Conservation (phyloP, 1,140 invertebrate species). For the Meloidogyne floridensis region DNA sequence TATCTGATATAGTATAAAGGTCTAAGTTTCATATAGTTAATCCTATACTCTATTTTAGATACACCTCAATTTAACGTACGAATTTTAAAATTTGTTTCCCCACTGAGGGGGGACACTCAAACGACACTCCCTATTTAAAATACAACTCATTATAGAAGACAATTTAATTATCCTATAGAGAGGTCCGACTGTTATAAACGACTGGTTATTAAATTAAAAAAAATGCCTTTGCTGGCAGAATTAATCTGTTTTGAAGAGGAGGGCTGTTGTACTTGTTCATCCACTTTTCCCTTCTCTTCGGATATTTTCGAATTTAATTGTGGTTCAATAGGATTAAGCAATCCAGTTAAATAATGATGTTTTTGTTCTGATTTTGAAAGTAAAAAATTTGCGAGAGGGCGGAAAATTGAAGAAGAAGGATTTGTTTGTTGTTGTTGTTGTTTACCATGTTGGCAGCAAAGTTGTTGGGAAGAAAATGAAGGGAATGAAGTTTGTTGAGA, state of each 20-base stretch:
- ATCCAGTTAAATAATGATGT: not conserved
- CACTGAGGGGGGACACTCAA: too few relatives aligned
- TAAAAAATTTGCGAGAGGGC: not conserved
- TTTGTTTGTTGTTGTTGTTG: not conserved
- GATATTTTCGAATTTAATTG: not conserved
- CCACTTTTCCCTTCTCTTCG: not conserved
- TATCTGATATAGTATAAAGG: too few relatives aligned
- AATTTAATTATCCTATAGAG: too few relatives aligned
- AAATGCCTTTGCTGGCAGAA: not conserved
- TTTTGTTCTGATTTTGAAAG: not conserved
- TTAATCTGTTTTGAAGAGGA: not conserved
- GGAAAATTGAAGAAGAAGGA: not conserved
- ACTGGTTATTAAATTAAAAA: not conserved
- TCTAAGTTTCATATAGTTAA: too few relatives aligned
- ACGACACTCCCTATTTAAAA: too few relatives aligned
- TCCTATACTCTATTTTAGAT: too few relatives aligned
- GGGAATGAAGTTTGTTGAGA: too few relatives aligned
- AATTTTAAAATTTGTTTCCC: too few relatives aligned
- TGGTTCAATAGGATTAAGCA: not conserved
- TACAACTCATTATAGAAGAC: too few relatives aligned
- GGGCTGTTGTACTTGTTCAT: not conserved
- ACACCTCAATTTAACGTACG: too few relatives aligned
- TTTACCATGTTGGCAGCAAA: not conserved
- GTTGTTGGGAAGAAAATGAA: not conserved
- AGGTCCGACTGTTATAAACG: too few relatives aligned